Conservation (phyloP, 2,797 vertebrate genomes). For the Garrulus glandarius region DNA sequence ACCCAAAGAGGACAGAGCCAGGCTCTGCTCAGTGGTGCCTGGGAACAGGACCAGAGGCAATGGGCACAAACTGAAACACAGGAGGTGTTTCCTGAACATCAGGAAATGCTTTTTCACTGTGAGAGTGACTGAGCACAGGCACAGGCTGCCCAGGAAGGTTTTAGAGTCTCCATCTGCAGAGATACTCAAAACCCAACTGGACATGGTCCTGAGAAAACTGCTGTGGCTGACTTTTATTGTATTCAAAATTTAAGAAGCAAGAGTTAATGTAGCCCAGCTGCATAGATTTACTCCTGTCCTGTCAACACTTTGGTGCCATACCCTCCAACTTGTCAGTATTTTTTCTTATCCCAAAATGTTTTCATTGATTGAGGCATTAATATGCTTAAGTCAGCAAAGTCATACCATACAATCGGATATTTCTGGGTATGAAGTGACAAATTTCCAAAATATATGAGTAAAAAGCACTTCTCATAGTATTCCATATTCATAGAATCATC, state of each 20-base stretch:
- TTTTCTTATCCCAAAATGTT: not conserved
- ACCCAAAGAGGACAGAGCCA: not conserved
- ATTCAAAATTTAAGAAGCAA: not conserved
- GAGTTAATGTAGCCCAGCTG: not conserved
- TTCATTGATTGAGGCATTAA: not conserved
- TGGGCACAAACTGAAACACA: not conserved
- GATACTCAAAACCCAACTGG: not conserved
- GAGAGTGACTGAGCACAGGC: fast-evolving
- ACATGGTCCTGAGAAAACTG: not conserved
- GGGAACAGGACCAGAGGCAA: not conserved
- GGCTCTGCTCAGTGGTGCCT: not conserved
- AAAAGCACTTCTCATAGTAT: not conserved
- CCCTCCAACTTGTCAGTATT: not conserved
- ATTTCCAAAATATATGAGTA: not conserved
- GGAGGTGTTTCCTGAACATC: not conserved
- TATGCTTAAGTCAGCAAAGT: not conserved
- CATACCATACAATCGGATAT: not conserved
- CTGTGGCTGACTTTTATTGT: not conserved
- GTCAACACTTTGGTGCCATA: not conserved
- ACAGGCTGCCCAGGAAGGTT: not conserved
- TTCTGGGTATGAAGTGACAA: not conserved
- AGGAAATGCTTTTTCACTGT: not conserved
- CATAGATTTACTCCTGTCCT: not conserved
- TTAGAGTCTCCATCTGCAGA: not conserved
- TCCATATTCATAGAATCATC: not conserved